Evolutionary conservation across 2,797 vertebrate species (phyloP).

Genomic region (Lepus townsendii): DNA sequence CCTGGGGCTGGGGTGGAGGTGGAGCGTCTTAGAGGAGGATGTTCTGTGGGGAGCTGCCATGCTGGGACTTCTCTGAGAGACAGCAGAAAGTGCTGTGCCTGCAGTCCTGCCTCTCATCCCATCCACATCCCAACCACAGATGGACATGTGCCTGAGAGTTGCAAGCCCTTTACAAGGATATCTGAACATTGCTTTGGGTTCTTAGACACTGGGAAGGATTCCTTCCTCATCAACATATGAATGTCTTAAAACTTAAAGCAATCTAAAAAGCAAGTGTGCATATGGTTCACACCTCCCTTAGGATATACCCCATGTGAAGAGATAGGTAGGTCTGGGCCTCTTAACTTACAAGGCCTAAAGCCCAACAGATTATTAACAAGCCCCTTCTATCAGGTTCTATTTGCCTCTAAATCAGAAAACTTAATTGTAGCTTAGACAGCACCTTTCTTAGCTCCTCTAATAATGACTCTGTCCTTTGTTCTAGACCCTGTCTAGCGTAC

Average conservation of each 20-base stretch:
- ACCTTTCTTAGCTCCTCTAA: no score
- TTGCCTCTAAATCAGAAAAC: no score
- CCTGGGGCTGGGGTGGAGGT: background rate
- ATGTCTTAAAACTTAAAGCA: background rate
- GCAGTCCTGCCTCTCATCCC: no score
- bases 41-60: slow-evolving; percentile 19
- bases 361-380: no score
- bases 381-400: no score
- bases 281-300: no score
- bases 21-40: background rate
- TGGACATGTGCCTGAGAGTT: background rate
- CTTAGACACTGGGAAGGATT: background rate
- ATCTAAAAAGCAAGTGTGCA: background rate
- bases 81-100: background rate
- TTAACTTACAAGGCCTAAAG: no score
- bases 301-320: no score
- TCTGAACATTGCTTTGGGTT: slow-evolving; percentile 21
- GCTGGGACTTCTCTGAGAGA: background rate
- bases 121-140: background rate
- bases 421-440: no score
- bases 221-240: background rate
- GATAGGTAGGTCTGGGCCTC: no score
- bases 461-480: no score
- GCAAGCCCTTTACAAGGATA: background rate
- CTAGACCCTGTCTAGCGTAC: no score